Percentiles rank a stretch among this genome's conserved stretches.
Evolutionary conservation across 1,140 invertebrate genomes (phyloP).

Genomic region (Ganaspis sp.): DNA sequence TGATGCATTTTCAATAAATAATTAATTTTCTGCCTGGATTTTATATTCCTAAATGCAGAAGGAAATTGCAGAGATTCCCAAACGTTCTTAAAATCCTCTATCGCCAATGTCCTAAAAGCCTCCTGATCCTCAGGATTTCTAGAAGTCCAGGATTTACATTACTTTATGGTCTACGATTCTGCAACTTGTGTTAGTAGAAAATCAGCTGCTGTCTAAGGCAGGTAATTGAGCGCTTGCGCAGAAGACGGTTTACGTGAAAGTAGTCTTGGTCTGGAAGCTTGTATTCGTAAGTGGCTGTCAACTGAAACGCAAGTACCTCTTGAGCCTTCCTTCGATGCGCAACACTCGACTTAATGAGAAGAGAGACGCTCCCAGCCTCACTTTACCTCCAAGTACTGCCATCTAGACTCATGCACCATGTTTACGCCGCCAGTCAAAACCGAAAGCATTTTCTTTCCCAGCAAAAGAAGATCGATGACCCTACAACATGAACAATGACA

Average conservation of each 20-base stretch:
- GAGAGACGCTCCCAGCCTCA: slow-evolving; percentile 62
- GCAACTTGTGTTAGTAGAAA: neutral
- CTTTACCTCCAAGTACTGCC: slow-evolving; percentile 53
- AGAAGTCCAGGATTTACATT: neutral
- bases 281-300: slow-evolving; percentile 69
- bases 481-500: neutral
- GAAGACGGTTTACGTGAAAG: slow-evolving; percentile 70
- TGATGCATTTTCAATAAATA: too few relatives aligned
- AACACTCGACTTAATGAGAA: slow-evolving; percentile 74
- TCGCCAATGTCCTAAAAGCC: neutral
- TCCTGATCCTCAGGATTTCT: neutral
- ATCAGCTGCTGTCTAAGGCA: neutral
- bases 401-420: slow-evolving; percentile 40
- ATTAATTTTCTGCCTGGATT: too few relatives aligned
- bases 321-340: slow-evolving; percentile 70
- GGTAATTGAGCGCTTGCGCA: slow-evolving; percentile 56
- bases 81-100: neutral
- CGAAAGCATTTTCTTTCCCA: slow-evolving; percentile 34
- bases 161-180: neutral
- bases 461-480: slow-evolving; percentile 34
- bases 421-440: neutral
- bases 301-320: slow-evolving; percentile 68
- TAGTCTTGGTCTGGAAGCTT: slow-evolving; percentile 69
- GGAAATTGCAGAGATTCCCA: too few relatives aligned
- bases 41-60: too few relatives aligned